Conservation (phyloP, 1,140 invertebrate species). For the Heliconius himera region DNA sequence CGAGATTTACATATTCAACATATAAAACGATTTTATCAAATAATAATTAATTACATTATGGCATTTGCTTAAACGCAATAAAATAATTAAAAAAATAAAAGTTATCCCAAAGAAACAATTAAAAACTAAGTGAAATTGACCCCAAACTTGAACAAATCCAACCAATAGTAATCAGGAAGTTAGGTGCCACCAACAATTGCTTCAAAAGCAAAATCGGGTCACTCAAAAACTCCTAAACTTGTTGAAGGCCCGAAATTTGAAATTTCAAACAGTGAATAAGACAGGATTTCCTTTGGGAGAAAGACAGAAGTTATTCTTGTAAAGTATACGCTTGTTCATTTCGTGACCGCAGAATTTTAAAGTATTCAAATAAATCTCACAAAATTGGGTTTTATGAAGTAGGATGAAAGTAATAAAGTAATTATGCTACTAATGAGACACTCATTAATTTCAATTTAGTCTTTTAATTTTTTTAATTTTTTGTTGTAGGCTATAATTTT, state of each 20-base stretch:
- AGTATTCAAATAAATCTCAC: conserved; percentile 20
- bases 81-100: not conserved
- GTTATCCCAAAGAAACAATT: not conserved
- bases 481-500: not conserved
- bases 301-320: conserved; percentile 33
- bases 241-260: conserved; percentile 34
- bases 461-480: not conserved
- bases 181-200: conserved; percentile 28
- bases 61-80: not conserved
- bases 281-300: conserved; percentile 42
- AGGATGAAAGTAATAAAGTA: not conserved
- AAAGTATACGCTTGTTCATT: conserved; percentile 33
- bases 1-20: too few species aligned
- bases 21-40: too few species aligned
- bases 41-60: not conserved
- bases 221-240: conserved; percentile 32
- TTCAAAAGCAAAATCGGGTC: conserved; percentile 29
- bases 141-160: not conserved
- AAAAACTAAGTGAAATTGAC: not conserved
- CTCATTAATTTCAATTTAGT: not conserved
- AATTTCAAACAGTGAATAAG: conserved; percentile 45
- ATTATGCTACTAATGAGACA: not conserved
- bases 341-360: conserved; percentile 21
- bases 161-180: conserved; percentile 23
- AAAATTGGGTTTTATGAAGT: conserved; percentile 3